phyloP scores from a whole-genome alignment of 2,888 invertebrate genomes.

The Eupithecia centaureata region DNA sequence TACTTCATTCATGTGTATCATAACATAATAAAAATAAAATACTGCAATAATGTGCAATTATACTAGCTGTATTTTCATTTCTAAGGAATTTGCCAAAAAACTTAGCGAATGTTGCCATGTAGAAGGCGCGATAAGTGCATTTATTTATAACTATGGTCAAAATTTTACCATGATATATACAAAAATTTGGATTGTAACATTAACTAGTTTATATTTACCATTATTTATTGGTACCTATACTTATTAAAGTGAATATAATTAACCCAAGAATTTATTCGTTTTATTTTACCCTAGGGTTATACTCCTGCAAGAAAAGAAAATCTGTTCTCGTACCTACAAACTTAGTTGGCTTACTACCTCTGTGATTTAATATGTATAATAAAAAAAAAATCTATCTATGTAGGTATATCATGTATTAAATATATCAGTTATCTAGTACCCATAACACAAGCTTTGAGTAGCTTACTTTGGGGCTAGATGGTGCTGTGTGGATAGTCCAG shows the following conservation, averaged over 20 bases:
- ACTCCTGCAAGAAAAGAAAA: too few relatives aligned
- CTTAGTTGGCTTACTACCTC: too few relatives aligned
- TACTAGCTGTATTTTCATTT: slow-evolving; percentile 53
- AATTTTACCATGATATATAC: slow-evolving; percentile 64
- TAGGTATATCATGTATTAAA: too few relatives aligned
- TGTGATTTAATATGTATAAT: too few relatives aligned
- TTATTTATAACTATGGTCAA: slow-evolving; percentile 74
- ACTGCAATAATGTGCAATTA: slow-evolving; percentile 60
- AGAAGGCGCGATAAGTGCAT: slow-evolving; percentile 74
- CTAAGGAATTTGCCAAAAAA: slow-evolving; percentile 69
- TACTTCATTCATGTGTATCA: slow-evolving; percentile 37
- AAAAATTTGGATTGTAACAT: slow-evolving; percentile 68
- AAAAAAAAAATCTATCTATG: too few relatives aligned
- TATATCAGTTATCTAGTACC: too few relatives aligned
- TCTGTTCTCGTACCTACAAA: too few relatives aligned
- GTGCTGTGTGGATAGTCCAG: too few relatives aligned
- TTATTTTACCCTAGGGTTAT: slow-evolving; percentile 41
- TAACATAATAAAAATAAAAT: slow-evolving; percentile 24
- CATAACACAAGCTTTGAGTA: too few relatives aligned
- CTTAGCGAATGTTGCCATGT: slow-evolving; percentile 72
- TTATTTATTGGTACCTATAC: slow-evolving; percentile 61
- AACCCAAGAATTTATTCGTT: slow-evolving; percentile 58
- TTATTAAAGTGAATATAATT: slow-evolving; percentile 71
- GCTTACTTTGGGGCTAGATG: too few relatives aligned
- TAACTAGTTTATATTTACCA: slow-evolving; percentile 68